These are phyloP conservation scores for Pipistrellus nathusii DNA, from an alignment of 2,797 vertebrate genomes.

Conservation along the genomic window DNA sequence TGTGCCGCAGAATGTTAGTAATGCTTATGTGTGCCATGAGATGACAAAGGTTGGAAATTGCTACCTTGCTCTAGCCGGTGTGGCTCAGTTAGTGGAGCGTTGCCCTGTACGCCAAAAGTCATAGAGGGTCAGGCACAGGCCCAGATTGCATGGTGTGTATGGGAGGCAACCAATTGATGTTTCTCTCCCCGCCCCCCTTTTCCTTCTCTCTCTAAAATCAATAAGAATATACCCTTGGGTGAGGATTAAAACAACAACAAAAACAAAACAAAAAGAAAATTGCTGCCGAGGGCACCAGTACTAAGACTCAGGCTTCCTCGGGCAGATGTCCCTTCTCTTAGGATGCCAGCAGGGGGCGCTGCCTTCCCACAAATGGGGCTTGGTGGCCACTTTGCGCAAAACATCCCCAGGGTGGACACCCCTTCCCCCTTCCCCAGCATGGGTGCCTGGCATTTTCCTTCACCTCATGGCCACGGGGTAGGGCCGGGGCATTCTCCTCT, in stretches of 20 bases:
- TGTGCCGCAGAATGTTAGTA: neutral
- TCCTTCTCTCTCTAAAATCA: neutral
- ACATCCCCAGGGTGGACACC: neutral
- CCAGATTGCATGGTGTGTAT: neutral
- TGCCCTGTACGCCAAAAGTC: neutral
- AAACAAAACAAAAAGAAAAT: neutral
- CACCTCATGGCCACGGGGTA: neutral
- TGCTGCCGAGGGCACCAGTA: neutral
- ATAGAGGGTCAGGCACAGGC: neutral
- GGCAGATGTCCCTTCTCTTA: neutral
- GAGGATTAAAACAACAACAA: neutral
- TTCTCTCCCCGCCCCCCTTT: neutral
- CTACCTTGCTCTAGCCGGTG: neutral
- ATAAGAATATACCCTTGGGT: neutral
- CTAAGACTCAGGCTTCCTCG: neutral
- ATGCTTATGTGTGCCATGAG: neutral
- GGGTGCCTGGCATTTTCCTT: constrained; percentile 29
- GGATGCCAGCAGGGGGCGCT: constrained; percentile 72
- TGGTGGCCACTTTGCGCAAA: neutral
- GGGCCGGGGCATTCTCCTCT: neutral
- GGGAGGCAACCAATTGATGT: neutral
- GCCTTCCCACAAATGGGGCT: neutral
- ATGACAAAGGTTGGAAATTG: neutral
- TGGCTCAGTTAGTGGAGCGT: neutral
- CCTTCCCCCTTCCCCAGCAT: neutral